These are phyloP conservation scores for Tiliacea citrago DNA, from an alignment of 2,888 invertebrate genomes.

Conservation along the genomic window DNA sequence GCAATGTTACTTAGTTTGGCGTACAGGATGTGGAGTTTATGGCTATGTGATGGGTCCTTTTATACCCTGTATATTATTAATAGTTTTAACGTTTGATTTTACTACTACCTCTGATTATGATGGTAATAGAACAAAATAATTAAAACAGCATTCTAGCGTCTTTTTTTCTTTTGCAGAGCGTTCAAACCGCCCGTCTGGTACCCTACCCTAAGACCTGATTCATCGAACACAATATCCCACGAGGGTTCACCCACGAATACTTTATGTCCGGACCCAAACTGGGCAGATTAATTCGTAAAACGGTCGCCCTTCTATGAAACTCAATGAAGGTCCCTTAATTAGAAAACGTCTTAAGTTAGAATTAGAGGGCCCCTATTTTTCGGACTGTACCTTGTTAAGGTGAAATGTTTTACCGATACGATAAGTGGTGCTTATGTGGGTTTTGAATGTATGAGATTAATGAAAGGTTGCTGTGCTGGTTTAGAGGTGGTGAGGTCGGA, in stretches of 20 bases:
- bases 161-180: neutral
- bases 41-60: no score
- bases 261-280: constrained; percentile 60
- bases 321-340: constrained; percentile 63
- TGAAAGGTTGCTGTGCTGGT: constrained; percentile 6
- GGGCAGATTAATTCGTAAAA: constrained; percentile 67
- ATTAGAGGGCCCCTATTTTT: constrained; percentile 49
- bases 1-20: no score
- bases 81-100: no score
- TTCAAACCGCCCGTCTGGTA: constrained; percentile 3
- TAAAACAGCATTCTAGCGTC: neutral
- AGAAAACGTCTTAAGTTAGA: constrained; percentile 63
- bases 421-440: constrained; percentile 39
- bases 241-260: constrained; percentile 54
- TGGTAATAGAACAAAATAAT: neutral
- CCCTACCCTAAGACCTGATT: constrained; percentile 38
- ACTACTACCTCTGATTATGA: neutral
- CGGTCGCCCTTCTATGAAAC: constrained; percentile 50
- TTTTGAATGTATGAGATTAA: constrained; percentile 38
- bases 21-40: no score
- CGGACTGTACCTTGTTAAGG: constrained; percentile 36
- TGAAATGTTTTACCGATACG: constrained; percentile 42
- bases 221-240: constrained; percentile 51
- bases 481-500: neutral
- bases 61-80: no score